Evolutionary conservation across 2,113 vertebrate genomes (phyloP).

Genomic region (Jaculus jaculus): DNA sequence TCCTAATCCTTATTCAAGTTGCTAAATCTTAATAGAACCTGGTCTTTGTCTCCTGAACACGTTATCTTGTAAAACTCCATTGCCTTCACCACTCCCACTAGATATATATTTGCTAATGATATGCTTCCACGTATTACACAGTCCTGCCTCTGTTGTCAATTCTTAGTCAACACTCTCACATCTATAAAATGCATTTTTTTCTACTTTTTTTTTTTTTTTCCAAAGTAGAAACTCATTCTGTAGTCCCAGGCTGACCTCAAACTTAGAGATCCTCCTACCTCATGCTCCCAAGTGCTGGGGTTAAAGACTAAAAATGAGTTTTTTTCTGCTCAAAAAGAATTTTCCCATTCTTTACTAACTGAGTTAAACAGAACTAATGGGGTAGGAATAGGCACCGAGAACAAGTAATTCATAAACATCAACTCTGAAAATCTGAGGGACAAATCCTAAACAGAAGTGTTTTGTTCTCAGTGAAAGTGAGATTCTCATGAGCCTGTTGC

Average conservation of each 20-base stretch:
- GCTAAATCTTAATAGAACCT: conserved; percentile 5
- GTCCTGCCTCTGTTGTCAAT: conserved; percentile 24
- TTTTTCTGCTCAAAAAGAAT: not conserved
- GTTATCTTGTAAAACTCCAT: conserved; percentile 54
- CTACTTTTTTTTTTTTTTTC: too few species aligned
- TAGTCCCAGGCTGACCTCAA: too few species aligned
- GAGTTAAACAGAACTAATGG: not conserved
- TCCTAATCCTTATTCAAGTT: conserved; percentile 44
- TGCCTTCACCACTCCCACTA: conserved; percentile 74
- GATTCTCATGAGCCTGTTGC: not conserved
- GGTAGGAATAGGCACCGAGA: not conserved
- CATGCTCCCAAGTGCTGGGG: too few species aligned
- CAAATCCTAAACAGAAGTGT: not conserved
- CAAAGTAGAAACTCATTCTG: too few species aligned
- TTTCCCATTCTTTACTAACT: not conserved
- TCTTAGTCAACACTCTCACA: conserved; percentile 47
- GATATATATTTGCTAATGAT: conserved; percentile 75
- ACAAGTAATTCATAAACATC: conserved; percentile 1
- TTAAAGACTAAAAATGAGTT: too few species aligned
- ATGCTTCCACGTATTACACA: conserved; percentile 56
- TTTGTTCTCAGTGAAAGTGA: not conserved
- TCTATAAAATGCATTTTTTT: conserved; percentile 5
- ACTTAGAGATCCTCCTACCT: too few species aligned
- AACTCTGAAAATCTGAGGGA: not conserved
- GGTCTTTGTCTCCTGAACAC: conserved; percentile 42